Percentiles rank a stretch among this genome's conserved stretches.
phyloP scores from a whole-genome alignment of 2,888 invertebrate genomes.

The Hetaerina titia region DNA sequence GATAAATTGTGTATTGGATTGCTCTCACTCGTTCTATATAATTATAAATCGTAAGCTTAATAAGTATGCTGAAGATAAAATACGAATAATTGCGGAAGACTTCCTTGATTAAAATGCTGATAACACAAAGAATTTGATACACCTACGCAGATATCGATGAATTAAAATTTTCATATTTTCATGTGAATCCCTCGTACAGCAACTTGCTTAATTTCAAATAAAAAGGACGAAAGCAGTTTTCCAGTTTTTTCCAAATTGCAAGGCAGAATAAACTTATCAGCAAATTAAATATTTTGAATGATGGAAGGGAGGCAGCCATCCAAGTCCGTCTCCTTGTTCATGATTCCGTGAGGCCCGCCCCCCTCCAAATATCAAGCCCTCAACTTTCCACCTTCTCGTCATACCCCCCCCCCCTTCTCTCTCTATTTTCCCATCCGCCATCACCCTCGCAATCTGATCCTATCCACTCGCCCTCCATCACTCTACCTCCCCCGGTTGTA shows the following conservation, averaged over 20 bases:
- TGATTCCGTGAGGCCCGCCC: not conserved
- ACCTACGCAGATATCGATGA: too few species aligned
- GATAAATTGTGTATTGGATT: too few species aligned
- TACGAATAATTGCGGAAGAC: too few species aligned
- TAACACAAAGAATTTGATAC: too few species aligned
- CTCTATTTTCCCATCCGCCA: not conserved
- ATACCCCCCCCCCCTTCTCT: not conserved
- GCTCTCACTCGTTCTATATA: too few species aligned
- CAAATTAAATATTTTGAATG: not conserved
- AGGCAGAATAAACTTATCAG: not conserved
- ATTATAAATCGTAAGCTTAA: too few species aligned
- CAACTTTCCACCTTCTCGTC: not conserved
- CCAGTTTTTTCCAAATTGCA: not conserved
- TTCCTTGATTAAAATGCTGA: too few species aligned
- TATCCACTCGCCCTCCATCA: not conserved
- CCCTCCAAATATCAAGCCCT: not conserved
- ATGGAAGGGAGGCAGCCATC: not conserved
- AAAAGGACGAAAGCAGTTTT: too few species aligned
- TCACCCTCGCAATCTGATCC: constrained; percentile 9
- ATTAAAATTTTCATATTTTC: too few species aligned
- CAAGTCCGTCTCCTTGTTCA: not conserved
- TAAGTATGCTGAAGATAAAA: too few species aligned
- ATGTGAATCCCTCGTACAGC: too few species aligned
- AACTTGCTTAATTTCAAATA: too few species aligned
- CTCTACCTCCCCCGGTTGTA: not conserved